Percentiles rank a stretch among this genome's conserved stretches.
Conservation (phyloP, 2,888 invertebrate species). For the Liopterus haemorrhoidalis region DNA sequence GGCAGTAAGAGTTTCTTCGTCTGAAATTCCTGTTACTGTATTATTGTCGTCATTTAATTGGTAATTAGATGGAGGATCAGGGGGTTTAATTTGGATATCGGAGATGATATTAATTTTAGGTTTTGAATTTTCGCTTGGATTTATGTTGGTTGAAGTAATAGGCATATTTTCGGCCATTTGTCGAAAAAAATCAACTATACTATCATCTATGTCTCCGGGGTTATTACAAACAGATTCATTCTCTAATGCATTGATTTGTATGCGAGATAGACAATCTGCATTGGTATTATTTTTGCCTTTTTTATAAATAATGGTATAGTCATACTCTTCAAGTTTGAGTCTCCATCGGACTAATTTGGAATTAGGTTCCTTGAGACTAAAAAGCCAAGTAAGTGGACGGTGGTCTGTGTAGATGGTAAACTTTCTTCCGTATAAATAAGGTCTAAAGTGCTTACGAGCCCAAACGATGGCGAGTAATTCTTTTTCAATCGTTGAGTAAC, state of each 20-base stretch:
- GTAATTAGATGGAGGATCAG: background rate
- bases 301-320: slow-evolving; percentile 33
- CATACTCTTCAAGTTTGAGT: slow-evolving; percentile 30
- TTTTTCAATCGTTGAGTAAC: slow-evolving; percentile 1
- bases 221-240: background rate
- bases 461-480: background rate
- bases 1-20: background rate
- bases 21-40: background rate
- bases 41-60: background rate
- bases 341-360: slow-evolving; percentile 6
- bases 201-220: slow-evolving; percentile 1
- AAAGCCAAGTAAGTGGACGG: slow-evolving; percentile 9
- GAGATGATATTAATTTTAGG: background rate
- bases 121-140: too few species aligned
- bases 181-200: background rate
- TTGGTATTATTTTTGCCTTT: slow-evolving; percentile 31
- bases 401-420: background rate
- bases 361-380: background rate
- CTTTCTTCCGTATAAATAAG: slow-evolving; percentile 3
- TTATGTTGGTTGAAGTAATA: too few species aligned
- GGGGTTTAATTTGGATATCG: too few species aligned
- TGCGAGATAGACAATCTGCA: slow-evolving; percentile 31
- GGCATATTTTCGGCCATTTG: background rate
- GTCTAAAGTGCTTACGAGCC: background rate
- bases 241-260: slow-evolving; percentile 21